A percentile compares a stretch with the other conserved stretches of the same genome.
phyloP scores from a whole-genome alignment of 1,140 invertebrate species.

The Pteromalus puparum region DNA sequence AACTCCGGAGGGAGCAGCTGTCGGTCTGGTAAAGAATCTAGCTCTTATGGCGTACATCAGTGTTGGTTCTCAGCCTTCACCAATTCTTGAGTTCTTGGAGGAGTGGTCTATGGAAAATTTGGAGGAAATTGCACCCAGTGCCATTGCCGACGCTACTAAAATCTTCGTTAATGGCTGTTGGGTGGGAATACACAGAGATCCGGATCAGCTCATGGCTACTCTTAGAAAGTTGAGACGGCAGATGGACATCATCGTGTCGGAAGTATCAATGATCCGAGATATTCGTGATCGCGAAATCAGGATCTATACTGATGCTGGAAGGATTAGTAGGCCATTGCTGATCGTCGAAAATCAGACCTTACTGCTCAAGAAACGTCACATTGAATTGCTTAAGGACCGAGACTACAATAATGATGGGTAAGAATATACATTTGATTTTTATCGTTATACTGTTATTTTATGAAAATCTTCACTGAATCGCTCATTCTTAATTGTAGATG shows the following conservation, averaged over 20 bases:
- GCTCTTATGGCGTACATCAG: slow-evolving; percentile 64
- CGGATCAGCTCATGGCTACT: slow-evolving; percentile 62
- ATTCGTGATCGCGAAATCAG: slow-evolving; percentile 63
- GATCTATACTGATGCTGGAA: slow-evolving; percentile 63
- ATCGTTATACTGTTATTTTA: not conserved
- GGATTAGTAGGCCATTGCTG: slow-evolving; percentile 63
- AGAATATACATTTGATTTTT: not conserved
- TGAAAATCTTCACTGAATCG: slow-evolving; percentile 8
- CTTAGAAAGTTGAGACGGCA: slow-evolving; percentile 62
- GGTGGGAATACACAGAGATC: slow-evolving; percentile 64
- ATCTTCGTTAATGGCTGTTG: slow-evolving; percentile 65
- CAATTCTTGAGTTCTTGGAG: slow-evolving; percentile 65
- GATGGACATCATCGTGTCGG: slow-evolving; percentile 63
- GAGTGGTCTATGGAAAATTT: slow-evolving; percentile 65
- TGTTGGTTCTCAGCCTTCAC: slow-evolving; percentile 61
- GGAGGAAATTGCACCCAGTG: slow-evolving; percentile 61
- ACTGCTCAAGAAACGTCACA: slow-evolving; percentile 57
- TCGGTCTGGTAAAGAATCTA: slow-evolving; percentile 63
- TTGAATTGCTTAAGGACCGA: slow-evolving; percentile 57
- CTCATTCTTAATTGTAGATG: slow-evolving; percentile 52
- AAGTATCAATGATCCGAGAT: slow-evolving; percentile 63
- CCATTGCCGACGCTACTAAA: slow-evolving; percentile 60
- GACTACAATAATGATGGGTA: slow-evolving; percentile 59
- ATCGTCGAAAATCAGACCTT: slow-evolving; percentile 61
- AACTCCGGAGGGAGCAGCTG: slow-evolving; percentile 62